Conservation (phyloP, 2,888 invertebrate species). For the Parnassius smintheus region DNA sequence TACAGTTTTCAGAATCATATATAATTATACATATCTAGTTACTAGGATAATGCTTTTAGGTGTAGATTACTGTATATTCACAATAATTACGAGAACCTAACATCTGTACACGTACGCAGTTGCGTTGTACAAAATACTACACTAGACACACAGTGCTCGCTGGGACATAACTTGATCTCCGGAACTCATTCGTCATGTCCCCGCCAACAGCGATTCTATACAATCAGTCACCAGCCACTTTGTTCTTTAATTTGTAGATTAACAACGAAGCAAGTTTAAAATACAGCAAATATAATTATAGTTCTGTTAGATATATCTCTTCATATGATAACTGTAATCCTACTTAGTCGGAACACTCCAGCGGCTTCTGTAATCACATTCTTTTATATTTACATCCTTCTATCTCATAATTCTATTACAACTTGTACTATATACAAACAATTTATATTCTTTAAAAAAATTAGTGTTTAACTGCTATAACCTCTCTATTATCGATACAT, state of each 20-base stretch:
- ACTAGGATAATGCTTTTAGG: conserved; percentile 65
- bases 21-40: conserved; percentile 68
- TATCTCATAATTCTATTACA: conserved; percentile 69
- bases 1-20: conserved; percentile 76
- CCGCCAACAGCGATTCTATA: conserved; percentile 45
- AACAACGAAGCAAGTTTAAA: conserved; percentile 68
- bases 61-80: conserved; percentile 76
- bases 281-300: conserved; percentile 73
- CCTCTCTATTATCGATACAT: conserved; percentile 66
- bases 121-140: conserved; percentile 77
- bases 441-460: conserved; percentile 69
- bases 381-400: conserved; percentile 71
- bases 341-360: conserved; percentile 47
- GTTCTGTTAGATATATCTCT: conserved; percentile 49
- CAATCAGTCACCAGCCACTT: conserved; percentile 57
- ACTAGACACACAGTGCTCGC: conserved; percentile 53
- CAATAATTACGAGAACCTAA: conserved; percentile 74
- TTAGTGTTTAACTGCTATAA: conserved; percentile 75
- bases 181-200: conserved; percentile 29
- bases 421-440: conserved; percentile 81
- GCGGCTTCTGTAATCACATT: conserved; percentile 57
- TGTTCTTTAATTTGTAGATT: conserved; percentile 64
- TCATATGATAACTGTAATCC: conserved; percentile 42
- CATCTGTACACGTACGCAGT: conserved; percentile 69
- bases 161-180: conserved; percentile 40